Base-by-base conservation (phyloP, 2,888 invertebrate species). In the Ceraclea dissimilis region DNA sequence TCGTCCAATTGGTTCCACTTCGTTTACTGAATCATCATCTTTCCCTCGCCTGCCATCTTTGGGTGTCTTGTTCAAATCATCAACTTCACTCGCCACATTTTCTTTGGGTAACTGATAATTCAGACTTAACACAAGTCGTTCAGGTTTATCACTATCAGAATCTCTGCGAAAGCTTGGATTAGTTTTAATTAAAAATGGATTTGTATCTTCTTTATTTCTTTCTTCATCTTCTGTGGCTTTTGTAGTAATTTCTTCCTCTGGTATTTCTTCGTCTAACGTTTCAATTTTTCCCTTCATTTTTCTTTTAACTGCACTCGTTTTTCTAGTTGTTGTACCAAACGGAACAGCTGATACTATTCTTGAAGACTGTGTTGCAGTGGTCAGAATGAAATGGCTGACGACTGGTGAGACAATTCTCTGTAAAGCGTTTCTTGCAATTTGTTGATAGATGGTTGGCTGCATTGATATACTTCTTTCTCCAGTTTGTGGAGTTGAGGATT, bases 351-450 rank as follows among this genome's bases (percentile, higher is more conserved):
- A 50, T 18, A 56, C 19, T 11, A 56, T 47, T 19, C 17, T 59
- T 2, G 49, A 31, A 2, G 60, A 54, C 52, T 49, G 53, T 2
- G 49, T 57, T 16, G 53, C 26, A 16, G 33, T 44, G 18, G 46
- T 54, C 17, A 54, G 49, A 11, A 52, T 46, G 16, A 54, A 56
- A 19, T 51, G 59, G 13, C 44, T 51, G 10, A 59, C 55, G n/a
- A 77, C 71, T 1, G 77, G 77, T 1, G 72, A 71, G 0, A 75
- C 72, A 59, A 78, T 73, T 56, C 70, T 70, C 64, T 75, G 74
- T 2, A 76, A 74, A 4, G 77, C 68, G 54, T 75, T 76, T 60
- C 65, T 72, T 2, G 76, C 76, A 19, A 78, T 74, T 65, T 76
- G 74, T 22, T 70, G 70, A 66, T 77, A 78, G 1, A 77, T 74